Percentiles rank a stretch among this genome's conserved stretches.
Conservation (phyloP, 2,113 vertebrate genomes). For the Saccopteryx leptura region DNA sequence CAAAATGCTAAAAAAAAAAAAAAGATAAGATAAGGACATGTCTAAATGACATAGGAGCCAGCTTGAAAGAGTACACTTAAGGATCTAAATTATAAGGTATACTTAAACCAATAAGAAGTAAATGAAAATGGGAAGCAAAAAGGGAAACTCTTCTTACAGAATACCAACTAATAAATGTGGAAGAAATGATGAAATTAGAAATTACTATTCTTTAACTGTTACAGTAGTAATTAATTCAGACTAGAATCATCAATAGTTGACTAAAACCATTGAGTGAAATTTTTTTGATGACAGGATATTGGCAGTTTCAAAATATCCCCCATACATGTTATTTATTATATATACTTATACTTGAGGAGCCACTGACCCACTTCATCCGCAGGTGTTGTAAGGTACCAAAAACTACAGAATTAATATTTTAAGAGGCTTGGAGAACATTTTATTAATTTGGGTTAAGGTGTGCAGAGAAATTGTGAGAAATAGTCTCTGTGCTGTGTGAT, state of each 20-base stretch:
- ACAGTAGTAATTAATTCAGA: neutral
- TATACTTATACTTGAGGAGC: neutral
- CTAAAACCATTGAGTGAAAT: neutral
- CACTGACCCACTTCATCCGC: no score
- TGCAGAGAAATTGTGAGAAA: no score
- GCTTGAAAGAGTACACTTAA: neutral
- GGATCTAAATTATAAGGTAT: neutral
- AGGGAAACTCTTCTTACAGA: neutral
- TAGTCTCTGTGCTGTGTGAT: no score
- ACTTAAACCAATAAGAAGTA: neutral
- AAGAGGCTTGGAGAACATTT: no score
- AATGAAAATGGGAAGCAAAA: neutral
- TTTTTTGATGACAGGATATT: neutral
- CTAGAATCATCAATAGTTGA: neutral
- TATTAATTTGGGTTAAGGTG: no score
- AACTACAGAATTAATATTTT: no score
- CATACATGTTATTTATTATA: neutral
- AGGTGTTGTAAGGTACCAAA: no score
- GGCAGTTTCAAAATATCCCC: neutral
- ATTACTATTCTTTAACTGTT: neutral
- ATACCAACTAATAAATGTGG: neutral
- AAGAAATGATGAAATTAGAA: neutral
- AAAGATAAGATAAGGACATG: neutral
- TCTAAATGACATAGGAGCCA: neutral
- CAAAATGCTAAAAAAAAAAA: neutral